These are phyloP conservation scores for Esperia sulphurella DNA, from an alignment of 2,888 invertebrate species.

Conservation along the genomic window DNA sequence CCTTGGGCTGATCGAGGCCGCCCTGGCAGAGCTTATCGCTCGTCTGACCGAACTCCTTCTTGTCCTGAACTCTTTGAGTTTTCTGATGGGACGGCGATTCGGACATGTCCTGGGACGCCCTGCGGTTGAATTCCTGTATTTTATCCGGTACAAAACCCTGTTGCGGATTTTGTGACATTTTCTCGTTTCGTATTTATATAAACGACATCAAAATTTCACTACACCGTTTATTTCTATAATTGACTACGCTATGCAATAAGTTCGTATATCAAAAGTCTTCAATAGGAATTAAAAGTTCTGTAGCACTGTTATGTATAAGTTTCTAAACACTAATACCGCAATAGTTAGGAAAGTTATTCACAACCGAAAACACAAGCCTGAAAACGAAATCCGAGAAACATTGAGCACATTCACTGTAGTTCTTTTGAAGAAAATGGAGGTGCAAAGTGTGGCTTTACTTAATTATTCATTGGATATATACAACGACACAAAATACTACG, in stretches of 20 bases:
- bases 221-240: conserved; percentile 25
- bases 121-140: conserved; percentile 63
- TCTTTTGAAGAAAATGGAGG: too few species aligned
- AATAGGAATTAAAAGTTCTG: conserved; percentile 5
- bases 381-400: conserved; percentile 1
- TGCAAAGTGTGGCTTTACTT: too few species aligned
- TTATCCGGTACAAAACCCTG: conserved; percentile 69
- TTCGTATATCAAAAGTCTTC: conserved; percentile 42
- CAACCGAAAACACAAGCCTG: conserved; percentile 58
- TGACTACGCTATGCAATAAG: conserved; percentile 47
- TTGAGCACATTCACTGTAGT: not conserved
- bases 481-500: too few species aligned
- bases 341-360: conserved; percentile 53
- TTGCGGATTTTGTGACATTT: conserved; percentile 66
- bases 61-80: conserved; percentile 32
- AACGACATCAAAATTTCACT: conserved; percentile 47
- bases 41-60: conserved; percentile 40
- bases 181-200: conserved; percentile 21
- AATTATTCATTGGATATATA: too few species aligned
- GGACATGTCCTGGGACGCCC: conserved; percentile 61
- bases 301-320: conserved; percentile 11
- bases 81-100: conserved; percentile 41
- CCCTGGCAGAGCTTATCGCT: conserved; percentile 46
- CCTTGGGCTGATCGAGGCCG: conserved; percentile 32
- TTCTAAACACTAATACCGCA: conserved; percentile 21